Percentiles rank a stretch among this genome's conserved stretches.
These are phyloP conservation scores for Drosophila paramelanica DNA, from an alignment of 2,888 invertebrate species.

Conservation along the genomic window DNA sequence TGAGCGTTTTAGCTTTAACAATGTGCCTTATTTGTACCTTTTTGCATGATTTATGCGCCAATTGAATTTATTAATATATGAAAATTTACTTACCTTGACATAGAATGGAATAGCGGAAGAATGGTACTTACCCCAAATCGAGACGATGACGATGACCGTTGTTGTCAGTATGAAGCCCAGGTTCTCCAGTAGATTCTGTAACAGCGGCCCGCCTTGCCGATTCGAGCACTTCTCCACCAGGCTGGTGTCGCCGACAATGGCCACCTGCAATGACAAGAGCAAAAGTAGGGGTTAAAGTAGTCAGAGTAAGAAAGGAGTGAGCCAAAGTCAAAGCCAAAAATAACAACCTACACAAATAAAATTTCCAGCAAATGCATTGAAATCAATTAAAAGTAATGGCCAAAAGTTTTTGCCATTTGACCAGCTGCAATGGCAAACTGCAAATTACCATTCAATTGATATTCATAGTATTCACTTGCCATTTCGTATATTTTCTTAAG, in stretches of 20 bases:
- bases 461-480: constrained; percentile 38
- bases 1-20: constrained; percentile 42
- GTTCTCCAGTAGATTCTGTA: constrained; percentile 80
- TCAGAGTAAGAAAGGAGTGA: not conserved
- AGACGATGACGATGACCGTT: constrained; percentile 72
- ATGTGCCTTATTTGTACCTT: constrained; percentile 9
- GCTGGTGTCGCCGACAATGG: constrained; percentile 74
- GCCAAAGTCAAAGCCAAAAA: constrained; percentile 21
- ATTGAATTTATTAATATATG: constrained; percentile 40
- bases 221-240: constrained; percentile 75
- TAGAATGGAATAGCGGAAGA: not conserved
- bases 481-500: constrained; percentile 20
- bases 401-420: constrained; percentile 40
- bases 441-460: constrained; percentile 36
- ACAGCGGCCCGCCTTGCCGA: constrained; percentile 68
- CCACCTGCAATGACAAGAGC: constrained; percentile 74
- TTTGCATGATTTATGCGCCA: constrained; percentile 51
- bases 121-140: constrained; percentile 77
- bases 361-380: constrained; percentile 28
- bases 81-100: constrained; percentile 7
- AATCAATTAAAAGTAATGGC: constrained; percentile 55
- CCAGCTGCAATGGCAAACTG: constrained; percentile 11
- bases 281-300: constrained; percentile 20
- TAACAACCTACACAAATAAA: constrained; percentile 3
- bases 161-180: constrained; percentile 81